Conservation (phyloP, 1,140 invertebrate species). For the Sipha flava region DNA sequence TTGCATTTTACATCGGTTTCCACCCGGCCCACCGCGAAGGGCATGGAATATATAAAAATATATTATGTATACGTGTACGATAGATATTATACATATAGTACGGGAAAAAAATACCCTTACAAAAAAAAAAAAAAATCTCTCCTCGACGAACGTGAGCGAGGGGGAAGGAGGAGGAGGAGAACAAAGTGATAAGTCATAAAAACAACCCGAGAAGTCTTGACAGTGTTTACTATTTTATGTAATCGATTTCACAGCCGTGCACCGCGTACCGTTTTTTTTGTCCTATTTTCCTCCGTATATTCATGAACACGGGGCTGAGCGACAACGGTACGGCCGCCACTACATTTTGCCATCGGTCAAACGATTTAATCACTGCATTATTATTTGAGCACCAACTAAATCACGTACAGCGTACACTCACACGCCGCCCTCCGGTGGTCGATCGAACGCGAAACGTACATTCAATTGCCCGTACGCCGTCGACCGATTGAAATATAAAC, state of each 20-base stretch:
- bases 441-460: too few species aligned
- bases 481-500: background rate
- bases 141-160: too few species aligned
- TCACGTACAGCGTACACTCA: too few species aligned
- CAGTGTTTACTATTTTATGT: background rate
- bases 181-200: background rate
- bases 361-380: too few species aligned
- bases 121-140: background rate
- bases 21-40: too few species aligned
- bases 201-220: background rate
- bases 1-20: conserved; percentile 15
- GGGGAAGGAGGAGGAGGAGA: too few species aligned
- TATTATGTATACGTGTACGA: background rate
- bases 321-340: too few species aligned
- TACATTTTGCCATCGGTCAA: background rate
- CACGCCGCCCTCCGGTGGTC: too few species aligned
- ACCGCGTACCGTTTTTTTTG: background rate
- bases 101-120: background rate
- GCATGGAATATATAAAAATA: background rate
- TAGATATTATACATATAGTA: background rate
- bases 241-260: conserved; percentile 1
- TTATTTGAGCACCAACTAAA: too few species aligned
- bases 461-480: background rate
- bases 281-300: too few species aligned
- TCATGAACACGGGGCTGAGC: background rate